These are phyloP conservation scores for Anthoscopus minutus DNA, from an alignment of 2,113 vertebrate species.

Conservation along the genomic window DNA sequence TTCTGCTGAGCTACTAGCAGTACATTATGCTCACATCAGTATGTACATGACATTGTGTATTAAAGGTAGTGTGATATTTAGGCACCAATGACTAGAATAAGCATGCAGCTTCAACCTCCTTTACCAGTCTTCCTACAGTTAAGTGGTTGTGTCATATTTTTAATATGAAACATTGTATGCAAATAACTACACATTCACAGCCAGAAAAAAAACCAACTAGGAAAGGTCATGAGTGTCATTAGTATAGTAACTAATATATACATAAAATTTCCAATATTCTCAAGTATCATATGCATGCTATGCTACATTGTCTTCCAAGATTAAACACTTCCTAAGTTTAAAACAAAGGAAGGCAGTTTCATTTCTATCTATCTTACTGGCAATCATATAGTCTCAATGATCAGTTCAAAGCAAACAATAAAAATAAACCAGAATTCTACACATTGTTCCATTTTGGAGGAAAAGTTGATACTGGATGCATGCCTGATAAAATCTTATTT, in stretches of 20 bases:
- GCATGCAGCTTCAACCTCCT: not conserved
- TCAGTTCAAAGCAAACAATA: not conserved
- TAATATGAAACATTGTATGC: not conserved
- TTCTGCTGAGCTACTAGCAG: conserved; percentile 52
- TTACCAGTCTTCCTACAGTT: not conserved
- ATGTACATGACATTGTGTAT: conserved; percentile 36
- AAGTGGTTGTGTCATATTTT: not conserved
- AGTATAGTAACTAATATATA: not conserved
- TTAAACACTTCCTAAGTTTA: not conserved
- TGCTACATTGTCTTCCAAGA: not conserved
- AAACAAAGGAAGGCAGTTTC: not conserved
- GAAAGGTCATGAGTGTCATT: not conserved
- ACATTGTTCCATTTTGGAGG: not conserved
- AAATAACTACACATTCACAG: not conserved
- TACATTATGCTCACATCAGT: conserved; percentile 41
- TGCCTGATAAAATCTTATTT: not conserved
- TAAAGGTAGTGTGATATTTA: conserved; percentile 8
- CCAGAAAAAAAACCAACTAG: not conserved
- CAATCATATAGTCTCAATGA: not conserved
- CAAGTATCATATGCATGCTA: not conserved
- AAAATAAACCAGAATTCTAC: not conserved
- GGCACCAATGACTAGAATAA: conserved; percentile 16
- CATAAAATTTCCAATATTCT: not conserved
- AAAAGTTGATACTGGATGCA: not conserved
- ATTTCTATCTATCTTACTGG: not conserved